Conservation (phyloP, 2,888 invertebrate species). For the Salticus scenicus region DNA sequence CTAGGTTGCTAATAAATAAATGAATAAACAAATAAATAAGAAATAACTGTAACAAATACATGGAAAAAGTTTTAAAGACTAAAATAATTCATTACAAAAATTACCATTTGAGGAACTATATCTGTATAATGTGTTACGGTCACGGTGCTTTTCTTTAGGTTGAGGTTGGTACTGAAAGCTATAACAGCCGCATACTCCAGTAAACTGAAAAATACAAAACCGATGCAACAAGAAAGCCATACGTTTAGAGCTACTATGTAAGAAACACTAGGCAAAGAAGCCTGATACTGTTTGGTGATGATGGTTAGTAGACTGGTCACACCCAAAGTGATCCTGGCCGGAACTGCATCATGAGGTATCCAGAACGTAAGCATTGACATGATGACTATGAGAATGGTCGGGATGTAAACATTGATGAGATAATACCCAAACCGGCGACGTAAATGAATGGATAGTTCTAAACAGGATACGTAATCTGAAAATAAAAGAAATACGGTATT, state of each 20-base stretch:
- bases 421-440: constrained; percentile 58
- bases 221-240: constrained; percentile 73
- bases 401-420: constrained; percentile 67
- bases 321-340: constrained; percentile 72
- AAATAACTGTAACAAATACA: no score
- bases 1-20: no score
- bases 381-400: constrained; percentile 65
- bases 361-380: constrained; percentile 71
- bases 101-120: no score
- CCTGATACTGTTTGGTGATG: constrained; percentile 70
- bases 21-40: no score
- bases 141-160: no score
- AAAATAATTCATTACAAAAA: no score
- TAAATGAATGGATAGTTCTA: constrained; percentile 30
- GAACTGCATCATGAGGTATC: constrained; percentile 69
- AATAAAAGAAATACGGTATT: no score
- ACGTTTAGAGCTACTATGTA: constrained; percentile 73
- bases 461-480: constrained; percentile 24
- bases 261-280: constrained; percentile 73
- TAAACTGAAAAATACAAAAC: constrained; percentile 72
- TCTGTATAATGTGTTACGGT: no score
- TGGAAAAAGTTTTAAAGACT: no score
- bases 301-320: constrained; percentile 86
- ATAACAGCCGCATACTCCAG: constrained; percentile 72
- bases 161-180: constrained; percentile 20